These are phyloP conservation scores for Synchiropus splendidus DNA, from an alignment of 2,113 vertebrate species.

Conservation along the genomic window DNA sequence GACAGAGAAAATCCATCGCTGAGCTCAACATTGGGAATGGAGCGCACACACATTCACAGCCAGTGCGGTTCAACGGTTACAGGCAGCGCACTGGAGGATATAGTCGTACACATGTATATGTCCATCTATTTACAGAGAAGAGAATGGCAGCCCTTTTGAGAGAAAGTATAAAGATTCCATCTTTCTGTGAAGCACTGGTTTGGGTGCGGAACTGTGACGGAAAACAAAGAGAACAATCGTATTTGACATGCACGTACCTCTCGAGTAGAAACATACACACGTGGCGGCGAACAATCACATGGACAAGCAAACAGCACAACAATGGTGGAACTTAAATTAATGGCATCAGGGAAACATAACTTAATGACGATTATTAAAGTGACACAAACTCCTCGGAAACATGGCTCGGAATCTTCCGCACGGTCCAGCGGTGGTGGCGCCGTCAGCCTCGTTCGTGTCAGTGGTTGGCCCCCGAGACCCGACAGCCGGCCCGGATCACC, in stretches of 20 bases:
- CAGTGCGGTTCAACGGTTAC: constrained; percentile 65
- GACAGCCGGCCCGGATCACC: constrained; percentile 29
- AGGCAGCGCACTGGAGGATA: constrained; percentile 71
- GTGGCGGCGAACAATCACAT: constrained; percentile 15
- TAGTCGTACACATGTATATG: constrained; percentile 52
- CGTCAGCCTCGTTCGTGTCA: constrained; percentile 24
- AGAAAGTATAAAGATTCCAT: constrained; percentile 68
- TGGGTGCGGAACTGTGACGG: constrained; percentile 49
- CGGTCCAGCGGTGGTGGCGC: constrained; percentile 34
- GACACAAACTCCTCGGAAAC: constrained; percentile 37
- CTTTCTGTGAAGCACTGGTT: constrained; percentile 67
- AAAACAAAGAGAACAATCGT: constrained; percentile 36
- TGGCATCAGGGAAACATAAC: constrained; percentile 19
- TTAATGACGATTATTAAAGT: constrained; percentile 19
- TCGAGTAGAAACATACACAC: constrained; percentile 28
- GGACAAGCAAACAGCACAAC: constrained; percentile 21
- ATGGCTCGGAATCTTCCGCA: constrained; percentile 49
- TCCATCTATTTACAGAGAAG: constrained; percentile 74
- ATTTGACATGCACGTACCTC: constrained; percentile 45
- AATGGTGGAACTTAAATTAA: constrained; percentile 7
- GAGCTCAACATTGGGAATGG: constrained; percentile 19
- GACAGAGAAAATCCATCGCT: too few species aligned
- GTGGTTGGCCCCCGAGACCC: constrained; percentile 26
- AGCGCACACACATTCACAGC: constrained; percentile 24
- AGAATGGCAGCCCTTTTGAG: constrained; percentile 85